phyloP scores from a whole-genome alignment of 2,888 invertebrate species.

The Crematogaster levior region DNA sequence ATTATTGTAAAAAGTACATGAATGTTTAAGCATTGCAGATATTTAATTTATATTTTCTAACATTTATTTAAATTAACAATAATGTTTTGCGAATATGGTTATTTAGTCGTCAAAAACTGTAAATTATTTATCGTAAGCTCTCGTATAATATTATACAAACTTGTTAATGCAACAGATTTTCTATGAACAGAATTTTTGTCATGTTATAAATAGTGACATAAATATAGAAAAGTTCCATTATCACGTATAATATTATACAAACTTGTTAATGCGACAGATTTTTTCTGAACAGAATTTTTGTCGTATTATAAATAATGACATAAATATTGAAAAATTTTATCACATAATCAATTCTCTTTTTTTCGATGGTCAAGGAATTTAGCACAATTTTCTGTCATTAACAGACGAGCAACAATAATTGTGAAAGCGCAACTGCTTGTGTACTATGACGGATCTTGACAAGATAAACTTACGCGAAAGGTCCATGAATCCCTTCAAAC shows the following conservation, averaged over 20 bases:
- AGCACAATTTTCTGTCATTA: constrained; percentile 42
- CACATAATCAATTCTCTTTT: background rate
- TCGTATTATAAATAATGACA: background rate
- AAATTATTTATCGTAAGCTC: background rate
- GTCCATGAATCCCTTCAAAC: background rate
- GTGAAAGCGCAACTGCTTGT: background rate
- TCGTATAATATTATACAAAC: background rate
- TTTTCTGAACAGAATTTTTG: background rate
- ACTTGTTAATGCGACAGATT: background rate
- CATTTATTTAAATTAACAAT: background rate
- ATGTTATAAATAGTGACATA: background rate
- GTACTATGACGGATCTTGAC: background rate
- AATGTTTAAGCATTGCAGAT: background rate
- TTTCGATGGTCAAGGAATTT: constrained; percentile 6
- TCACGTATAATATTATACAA: background rate
- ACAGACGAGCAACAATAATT: constrained; percentile 48
- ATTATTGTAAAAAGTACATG: background rate
- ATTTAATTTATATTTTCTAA: background rate
- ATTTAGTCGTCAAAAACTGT: background rate
- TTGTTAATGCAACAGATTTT: background rate
- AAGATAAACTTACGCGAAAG: background rate
- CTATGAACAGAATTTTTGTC: background rate
- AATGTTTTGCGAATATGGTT: background rate
- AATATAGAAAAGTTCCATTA: background rate
- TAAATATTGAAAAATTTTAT: background rate